Conservation (phyloP, 2,797 vertebrate genomes). For the Ctenopoma multispine region DNA sequence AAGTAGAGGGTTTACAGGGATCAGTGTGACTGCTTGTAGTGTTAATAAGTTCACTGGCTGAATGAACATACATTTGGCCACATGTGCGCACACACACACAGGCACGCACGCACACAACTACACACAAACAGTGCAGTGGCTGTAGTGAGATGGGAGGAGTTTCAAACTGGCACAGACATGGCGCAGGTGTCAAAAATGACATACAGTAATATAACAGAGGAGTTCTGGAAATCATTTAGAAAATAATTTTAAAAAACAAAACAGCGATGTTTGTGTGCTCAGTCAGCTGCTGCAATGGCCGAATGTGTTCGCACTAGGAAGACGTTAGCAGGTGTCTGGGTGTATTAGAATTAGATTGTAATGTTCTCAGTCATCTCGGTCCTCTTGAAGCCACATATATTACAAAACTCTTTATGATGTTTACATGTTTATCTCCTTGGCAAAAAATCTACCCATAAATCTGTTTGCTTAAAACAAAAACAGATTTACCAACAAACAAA, state of each 20-base stretch:
- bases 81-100: neutral
- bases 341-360: neutral
- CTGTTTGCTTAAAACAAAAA: slow-evolving; percentile 51
- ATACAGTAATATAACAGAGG: slow-evolving; percentile 47
- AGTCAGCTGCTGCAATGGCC: slow-evolving; percentile 50
- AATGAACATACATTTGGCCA: slow-evolving; percentile 26
- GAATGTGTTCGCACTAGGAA: slow-evolving; percentile 66
- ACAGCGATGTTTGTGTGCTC: slow-evolving; percentile 36
- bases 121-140: slow-evolving; percentile 34
- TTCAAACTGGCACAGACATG: slow-evolving; percentile 46
- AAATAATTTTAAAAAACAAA: slow-evolving; percentile 1
- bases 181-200: slow-evolving; percentile 42
- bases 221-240: slow-evolving; percentile 32
- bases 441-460: slow-evolving; percentile 46
- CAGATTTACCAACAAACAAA: slow-evolving; percentile 45
- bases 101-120: slow-evolving; percentile 2
- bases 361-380: slow-evolving; percentile 2
- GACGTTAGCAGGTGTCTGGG: slow-evolving; percentile 64
- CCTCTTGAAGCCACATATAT: slow-evolving; percentile 15
- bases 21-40: slow-evolving; percentile 49
- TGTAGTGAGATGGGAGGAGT: slow-evolving; percentile 40
- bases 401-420: slow-evolving; percentile 15
- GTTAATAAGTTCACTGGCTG: slow-evolving; percentile 40
- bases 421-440: slow-evolving; percentile 49
- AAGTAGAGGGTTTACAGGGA: slow-evolving; percentile 12